Evolutionary conservation across 2,888 invertebrate species (phyloP).

Genomic region (Endomychus coccineus): DNA sequence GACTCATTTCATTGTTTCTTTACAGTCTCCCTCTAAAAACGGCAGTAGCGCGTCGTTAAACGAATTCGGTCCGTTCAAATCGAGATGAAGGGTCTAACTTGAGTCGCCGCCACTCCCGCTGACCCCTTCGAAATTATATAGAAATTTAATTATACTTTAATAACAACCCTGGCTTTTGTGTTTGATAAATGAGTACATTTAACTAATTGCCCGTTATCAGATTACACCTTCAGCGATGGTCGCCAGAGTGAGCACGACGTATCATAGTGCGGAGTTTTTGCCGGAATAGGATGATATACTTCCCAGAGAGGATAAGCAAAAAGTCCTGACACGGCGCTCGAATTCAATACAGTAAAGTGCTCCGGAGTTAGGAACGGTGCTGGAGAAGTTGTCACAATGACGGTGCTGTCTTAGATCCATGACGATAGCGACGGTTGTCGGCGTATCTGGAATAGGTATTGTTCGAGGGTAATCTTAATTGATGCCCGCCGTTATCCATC

Average conservation of each 20-base stretch:
- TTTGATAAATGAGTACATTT: slow-evolving; percentile 44
- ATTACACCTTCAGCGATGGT: slow-evolving; percentile 37
- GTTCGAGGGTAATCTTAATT: slow-evolving; percentile 45
- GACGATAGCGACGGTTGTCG: slow-evolving; percentile 17
- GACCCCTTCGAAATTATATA: slow-evolving; percentile 40
- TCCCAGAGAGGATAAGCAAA: slow-evolving; percentile 34
- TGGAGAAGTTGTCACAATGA: slow-evolving; percentile 20
- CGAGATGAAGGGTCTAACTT: not conserved
- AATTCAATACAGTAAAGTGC: slow-evolving; percentile 47
- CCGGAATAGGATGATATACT: slow-evolving; percentile 27
- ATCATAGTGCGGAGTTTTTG: slow-evolving; percentile 17
- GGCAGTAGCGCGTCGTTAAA: not conserved
- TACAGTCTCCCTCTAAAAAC: not conserved
- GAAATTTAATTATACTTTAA: slow-evolving; percentile 43
- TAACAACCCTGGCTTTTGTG: slow-evolving; percentile 33
- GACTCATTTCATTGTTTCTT: slow-evolving; percentile 21
- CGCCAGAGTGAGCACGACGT: slow-evolving; percentile 8
- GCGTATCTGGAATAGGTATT: slow-evolving; percentile 39
- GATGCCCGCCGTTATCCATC: slow-evolving; percentile 45
- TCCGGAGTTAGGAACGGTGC: slow-evolving; percentile 31
- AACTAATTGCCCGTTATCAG: slow-evolving; percentile 43
- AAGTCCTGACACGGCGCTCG: slow-evolving; percentile 35
- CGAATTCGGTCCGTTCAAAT: slow-evolving; percentile 12
- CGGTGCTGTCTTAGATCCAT: slow-evolving; percentile 8
- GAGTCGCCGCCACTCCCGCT: slow-evolving; percentile 20